A percentile compares a stretch with the other conserved stretches of the same genome.
These are phyloP conservation scores for Odontomyia ornata DNA, from an alignment of 2,888 invertebrate species.

Conservation along the genomic window DNA sequence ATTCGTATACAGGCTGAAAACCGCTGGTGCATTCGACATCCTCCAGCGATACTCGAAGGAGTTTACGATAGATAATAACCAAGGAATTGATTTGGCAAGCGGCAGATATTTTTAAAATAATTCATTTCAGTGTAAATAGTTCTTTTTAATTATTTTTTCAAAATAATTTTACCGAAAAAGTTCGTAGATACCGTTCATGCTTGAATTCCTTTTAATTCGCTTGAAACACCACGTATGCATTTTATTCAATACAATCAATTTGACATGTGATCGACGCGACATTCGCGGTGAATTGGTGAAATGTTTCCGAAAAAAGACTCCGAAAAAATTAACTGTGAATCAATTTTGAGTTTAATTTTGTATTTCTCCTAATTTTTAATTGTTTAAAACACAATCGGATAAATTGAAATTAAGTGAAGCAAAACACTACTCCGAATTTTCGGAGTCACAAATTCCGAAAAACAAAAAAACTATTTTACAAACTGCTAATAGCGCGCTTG, in stretches of 20 bases:
- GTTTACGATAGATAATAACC: not conserved
- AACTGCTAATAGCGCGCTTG: slow-evolving; percentile 7
- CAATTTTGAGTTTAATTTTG: too few species aligned
- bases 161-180: too few species aligned
- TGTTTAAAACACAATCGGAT: not conserved
- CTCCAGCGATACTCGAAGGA: not conserved
- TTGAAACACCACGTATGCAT: not conserved
- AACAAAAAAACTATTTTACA: not conserved
- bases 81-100: slow-evolving; percentile 33
- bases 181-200: too few species aligned
- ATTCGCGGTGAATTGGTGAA: too few species aligned
- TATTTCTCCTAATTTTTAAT: too few species aligned
- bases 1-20: slow-evolving; percentile 36
- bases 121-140: slow-evolving; percentile 39
- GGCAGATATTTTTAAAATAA: slow-evolving; percentile 9
- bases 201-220: slow-evolving; percentile 6
- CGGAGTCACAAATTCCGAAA: not conserved
- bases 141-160: not conserved
- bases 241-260: not conserved
- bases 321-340: too few species aligned
- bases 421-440: slow-evolving; percentile 4
- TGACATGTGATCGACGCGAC: not conserved
- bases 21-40: not conserved
- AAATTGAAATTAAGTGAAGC: not conserved
- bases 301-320: too few species aligned